A percentile compares a stretch with the other conserved stretches of the same genome.
These are phyloP conservation scores for Cancer borealis DNA, from an alignment of 2,888 invertebrate genomes.

Conservation along the genomic window DNA sequence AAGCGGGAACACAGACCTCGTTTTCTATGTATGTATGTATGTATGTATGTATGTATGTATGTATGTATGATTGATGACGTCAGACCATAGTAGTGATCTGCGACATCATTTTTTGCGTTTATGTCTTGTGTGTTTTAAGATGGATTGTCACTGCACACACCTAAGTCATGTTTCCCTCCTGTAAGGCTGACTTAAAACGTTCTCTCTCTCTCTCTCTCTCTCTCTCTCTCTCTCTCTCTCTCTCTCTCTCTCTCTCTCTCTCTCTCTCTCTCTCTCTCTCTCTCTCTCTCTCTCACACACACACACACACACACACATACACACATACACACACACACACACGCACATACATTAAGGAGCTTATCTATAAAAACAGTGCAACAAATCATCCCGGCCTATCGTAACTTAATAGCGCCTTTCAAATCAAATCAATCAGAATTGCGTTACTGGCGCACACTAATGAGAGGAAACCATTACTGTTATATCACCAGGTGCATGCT, in stretches of 20 bases:
- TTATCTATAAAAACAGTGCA: not conserved
- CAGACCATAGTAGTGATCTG: no score
- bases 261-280: slow-evolving; percentile 1
- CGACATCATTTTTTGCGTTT: no score
- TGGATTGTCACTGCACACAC: no score
- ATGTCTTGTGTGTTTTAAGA: no score
- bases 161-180: no score
- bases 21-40: no score
- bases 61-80: no score
- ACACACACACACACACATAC: not conserved
- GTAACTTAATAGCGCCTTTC: slow-evolving; percentile 7
- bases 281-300: not conserved
- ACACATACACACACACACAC: not conserved
- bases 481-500: not conserved
- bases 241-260: slow-evolving; percentile 14
- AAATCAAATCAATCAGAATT: slow-evolving; percentile 1
- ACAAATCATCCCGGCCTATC: slow-evolving; percentile 1
- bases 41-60: no score
- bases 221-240: no score
- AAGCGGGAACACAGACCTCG: no score
- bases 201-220: no score
- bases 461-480: not conserved
- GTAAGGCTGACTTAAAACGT: no score
- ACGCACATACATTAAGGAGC: not conserved
- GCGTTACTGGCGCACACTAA: not conserved